These are phyloP conservation scores for Chromis chromis DNA, from an alignment of 2,797 vertebrate genomes.

Conservation along the genomic window DNA sequence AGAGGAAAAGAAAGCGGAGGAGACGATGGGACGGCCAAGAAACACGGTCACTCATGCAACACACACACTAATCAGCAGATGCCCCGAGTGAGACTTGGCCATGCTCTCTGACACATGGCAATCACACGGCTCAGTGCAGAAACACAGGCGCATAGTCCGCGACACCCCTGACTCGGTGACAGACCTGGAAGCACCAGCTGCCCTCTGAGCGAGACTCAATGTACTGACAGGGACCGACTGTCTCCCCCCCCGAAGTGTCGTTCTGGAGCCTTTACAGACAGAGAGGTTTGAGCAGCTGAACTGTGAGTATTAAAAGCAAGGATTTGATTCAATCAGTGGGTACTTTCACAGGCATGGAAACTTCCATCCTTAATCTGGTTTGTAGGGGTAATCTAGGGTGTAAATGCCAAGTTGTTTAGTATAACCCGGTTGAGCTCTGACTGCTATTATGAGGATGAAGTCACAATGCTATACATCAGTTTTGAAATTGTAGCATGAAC, in stretches of 20 bases:
- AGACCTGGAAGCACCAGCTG: constrained; percentile 63
- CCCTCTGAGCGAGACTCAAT: constrained; percentile 51
- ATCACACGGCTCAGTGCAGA: constrained; percentile 76
- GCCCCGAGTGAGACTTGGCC: constrained; percentile 64
- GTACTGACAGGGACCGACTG: constrained; percentile 36
- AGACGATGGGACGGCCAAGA: constrained; percentile 31
- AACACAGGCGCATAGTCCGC: constrained; percentile 58
- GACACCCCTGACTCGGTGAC: constrained; percentile 47
- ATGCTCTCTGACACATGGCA: constrained; percentile 73
- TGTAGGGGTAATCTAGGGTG: constrained; percentile 25
- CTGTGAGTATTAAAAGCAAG: constrained; percentile 26
- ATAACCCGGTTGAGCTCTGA: constrained; percentile 38
- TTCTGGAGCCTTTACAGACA: constrained; percentile 42
- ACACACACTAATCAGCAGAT: constrained; percentile 59
- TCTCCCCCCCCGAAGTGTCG: constrained; percentile 35
- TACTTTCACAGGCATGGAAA: constrained; percentile 21
- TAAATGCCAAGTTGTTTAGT: constrained; percentile 48
- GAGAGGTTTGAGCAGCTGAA: constrained; percentile 26
- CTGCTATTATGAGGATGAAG: constrained; percentile 25
- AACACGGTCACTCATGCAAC: constrained; percentile 47
- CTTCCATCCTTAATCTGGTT: constrained; percentile 47
- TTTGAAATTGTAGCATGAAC: background rate
- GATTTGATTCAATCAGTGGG: constrained; percentile 50
- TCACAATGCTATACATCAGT: constrained; percentile 6
- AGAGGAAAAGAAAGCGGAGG: constrained; percentile 15